Evolutionary conservation across 2,797 vertebrate species (phyloP).

Genomic region (Chelidonichthys spinosus): DNA sequence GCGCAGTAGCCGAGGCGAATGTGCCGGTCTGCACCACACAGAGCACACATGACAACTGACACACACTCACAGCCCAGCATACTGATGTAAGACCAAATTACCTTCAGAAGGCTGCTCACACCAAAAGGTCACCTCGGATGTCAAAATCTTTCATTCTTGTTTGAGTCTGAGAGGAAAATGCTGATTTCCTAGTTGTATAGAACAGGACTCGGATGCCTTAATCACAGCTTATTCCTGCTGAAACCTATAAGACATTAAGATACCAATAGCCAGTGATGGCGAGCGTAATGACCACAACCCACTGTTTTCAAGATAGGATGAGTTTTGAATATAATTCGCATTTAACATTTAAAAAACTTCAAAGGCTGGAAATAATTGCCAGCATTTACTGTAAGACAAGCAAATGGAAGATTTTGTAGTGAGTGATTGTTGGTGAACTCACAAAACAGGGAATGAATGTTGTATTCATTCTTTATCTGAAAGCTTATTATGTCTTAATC

Average conservation of each 20-base stretch:
- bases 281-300: background rate
- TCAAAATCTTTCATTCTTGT: constrained; percentile 19
- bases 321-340: constrained; percentile 3
- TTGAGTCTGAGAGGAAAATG: constrained; percentile 12
- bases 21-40: constrained; percentile 8
- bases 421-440: background rate
- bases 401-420: background rate
- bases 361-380: background rate
- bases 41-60: constrained; percentile 22
- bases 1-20: constrained; percentile 6
- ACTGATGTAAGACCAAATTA: constrained; percentile 22
- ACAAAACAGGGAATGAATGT: background rate
- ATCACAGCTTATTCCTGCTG: constrained; percentile 7
- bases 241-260: constrained; percentile 11
- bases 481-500: background rate
- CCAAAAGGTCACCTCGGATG: constrained; percentile 35
- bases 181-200: background rate
- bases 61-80: constrained; percentile 26
- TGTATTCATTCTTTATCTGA: background rate
- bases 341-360: background rate
- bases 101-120: constrained; percentile 18
- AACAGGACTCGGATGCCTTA: constrained; percentile 1
- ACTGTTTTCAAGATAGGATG: background rate
- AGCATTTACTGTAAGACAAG: background rate
- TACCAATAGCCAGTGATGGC: background rate